Conservation (phyloP, 2,888 invertebrate genomes). For the Aethes cnicana region DNA sequence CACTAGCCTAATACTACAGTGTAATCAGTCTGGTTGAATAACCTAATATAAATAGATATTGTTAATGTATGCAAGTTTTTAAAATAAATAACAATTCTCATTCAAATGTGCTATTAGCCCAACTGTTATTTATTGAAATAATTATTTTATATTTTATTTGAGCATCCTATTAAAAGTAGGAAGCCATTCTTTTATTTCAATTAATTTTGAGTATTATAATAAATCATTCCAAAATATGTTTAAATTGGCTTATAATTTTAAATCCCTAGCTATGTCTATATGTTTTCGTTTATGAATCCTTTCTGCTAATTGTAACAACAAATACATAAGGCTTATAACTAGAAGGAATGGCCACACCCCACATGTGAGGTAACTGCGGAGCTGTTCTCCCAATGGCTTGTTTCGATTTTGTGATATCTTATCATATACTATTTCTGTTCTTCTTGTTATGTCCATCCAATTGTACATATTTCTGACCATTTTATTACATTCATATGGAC, state of each 20-base stretch:
- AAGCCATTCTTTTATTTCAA: slow-evolving; percentile 46
- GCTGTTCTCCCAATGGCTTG: slow-evolving; percentile 83
- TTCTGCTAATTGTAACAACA: slow-evolving; percentile 87
- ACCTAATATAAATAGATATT: slow-evolving; percentile 26
- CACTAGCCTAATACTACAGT: slow-evolving; percentile 22
- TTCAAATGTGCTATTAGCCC: slow-evolving; percentile 33
- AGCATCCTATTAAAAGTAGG: slow-evolving; percentile 45
- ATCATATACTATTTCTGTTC: slow-evolving; percentile 95
- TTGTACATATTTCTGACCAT: slow-evolving; percentile 92
- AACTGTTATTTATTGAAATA: slow-evolving; percentile 59
- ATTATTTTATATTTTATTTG: slow-evolving; percentile 46
- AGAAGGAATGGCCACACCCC: slow-evolving; percentile 93
- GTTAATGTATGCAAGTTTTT: slow-evolving; percentile 23
- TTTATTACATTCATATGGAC: slow-evolving; percentile 90
- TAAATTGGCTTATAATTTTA: slow-evolving; percentile 51
- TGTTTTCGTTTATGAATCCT: slow-evolving; percentile 86
- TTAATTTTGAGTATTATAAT: slow-evolving; percentile 54
- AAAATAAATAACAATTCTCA: slow-evolving; percentile 27
- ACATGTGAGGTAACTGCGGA: slow-evolving; percentile 81
- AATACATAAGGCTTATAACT: slow-evolving; percentile 89
- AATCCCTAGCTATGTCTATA: slow-evolving; percentile 84
- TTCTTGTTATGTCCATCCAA: slow-evolving; percentile 94
- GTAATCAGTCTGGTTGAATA: slow-evolving; percentile 41
- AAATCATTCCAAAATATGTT: slow-evolving; percentile 66
- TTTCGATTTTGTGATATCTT: slow-evolving; percentile 84